A percentile compares a stretch with the other conserved stretches of the same genome.
phyloP scores from a whole-genome alignment of 1,140 invertebrate genomes.

The Stratiolaelaps scimitus region DNA sequence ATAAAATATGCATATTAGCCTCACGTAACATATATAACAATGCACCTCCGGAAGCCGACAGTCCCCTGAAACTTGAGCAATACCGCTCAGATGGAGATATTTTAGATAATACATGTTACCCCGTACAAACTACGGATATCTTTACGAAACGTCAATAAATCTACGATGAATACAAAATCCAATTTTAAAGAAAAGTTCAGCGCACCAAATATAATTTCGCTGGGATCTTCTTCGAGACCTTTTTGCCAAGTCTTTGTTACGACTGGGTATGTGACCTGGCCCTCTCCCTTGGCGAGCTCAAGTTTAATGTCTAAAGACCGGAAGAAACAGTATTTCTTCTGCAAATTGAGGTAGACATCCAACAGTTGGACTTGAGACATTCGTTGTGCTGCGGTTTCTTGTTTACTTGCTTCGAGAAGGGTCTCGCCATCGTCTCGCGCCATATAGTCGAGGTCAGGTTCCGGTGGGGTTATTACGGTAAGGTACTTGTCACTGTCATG shows the following conservation, averaged over 20 bases:
- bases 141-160: no score
- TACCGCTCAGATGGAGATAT: no score
- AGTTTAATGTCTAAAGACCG: not conserved
- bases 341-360: not conserved
- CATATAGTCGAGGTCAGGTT: conserved; percentile 6
- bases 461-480: not conserved
- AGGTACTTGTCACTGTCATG: conserved; percentile 1
- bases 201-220: no score
- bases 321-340: not conserved
- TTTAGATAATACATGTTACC: no score
- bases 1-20: no score
- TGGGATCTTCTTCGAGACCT: no score
- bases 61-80: no score
- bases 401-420: not conserved
- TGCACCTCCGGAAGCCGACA: no score
- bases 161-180: no score
- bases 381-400: conserved; percentile 13
- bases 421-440: conserved; percentile 4
- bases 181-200: no score
- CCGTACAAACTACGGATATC: no score
- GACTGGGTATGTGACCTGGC: not conserved
- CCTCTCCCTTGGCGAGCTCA: not conserved
- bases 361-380: conserved; percentile 11
- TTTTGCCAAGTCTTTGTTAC: not conserved
- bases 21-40: no score